These are phyloP conservation scores for Aptenodytes forsteri DNA, from an alignment of 2,113 vertebrate genomes.

Conservation along the genomic window DNA sequence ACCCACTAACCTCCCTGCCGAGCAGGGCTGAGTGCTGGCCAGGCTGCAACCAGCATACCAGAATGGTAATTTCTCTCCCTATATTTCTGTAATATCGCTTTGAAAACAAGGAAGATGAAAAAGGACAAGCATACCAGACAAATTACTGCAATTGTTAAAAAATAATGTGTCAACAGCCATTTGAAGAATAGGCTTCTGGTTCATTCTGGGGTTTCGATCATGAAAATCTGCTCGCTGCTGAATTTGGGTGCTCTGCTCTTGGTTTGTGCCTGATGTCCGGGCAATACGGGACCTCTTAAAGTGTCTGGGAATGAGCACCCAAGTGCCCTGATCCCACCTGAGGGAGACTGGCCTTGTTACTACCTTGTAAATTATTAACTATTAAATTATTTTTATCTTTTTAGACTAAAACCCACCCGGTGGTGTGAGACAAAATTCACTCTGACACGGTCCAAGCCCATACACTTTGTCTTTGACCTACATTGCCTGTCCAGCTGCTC, in stretches of 20 bases:
- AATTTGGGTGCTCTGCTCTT: not conserved
- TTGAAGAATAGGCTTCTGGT: not conserved
- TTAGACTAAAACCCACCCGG: not conserved
- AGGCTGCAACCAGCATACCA: not conserved
- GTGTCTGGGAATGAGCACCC: not conserved
- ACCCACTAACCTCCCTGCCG: not conserved
- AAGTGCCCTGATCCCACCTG: not conserved
- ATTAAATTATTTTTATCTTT: no score
- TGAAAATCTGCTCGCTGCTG: not conserved
- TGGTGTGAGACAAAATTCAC: not conserved
- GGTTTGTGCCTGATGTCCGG: not conserved
- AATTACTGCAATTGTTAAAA: not conserved
- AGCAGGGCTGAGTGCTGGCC: not conserved
- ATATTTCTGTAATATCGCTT: fast-evolving
- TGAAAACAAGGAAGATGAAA: not conserved
- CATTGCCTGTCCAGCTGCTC: fast-evolving
- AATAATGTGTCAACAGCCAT: not conserved
- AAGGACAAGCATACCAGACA: not conserved
- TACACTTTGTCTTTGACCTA: not conserved
- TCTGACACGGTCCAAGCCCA: no score
- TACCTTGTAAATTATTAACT: not conserved
- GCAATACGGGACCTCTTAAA: not conserved
- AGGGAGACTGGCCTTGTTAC: fast-evolving
- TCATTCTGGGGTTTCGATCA: fast-evolving
- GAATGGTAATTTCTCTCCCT: not conserved